Evolutionary conservation across 2,888 invertebrate genomes (phyloP), one percentile per base, ranked within the genome.

Genomic region (Hemithea aestivaria): DNA sequence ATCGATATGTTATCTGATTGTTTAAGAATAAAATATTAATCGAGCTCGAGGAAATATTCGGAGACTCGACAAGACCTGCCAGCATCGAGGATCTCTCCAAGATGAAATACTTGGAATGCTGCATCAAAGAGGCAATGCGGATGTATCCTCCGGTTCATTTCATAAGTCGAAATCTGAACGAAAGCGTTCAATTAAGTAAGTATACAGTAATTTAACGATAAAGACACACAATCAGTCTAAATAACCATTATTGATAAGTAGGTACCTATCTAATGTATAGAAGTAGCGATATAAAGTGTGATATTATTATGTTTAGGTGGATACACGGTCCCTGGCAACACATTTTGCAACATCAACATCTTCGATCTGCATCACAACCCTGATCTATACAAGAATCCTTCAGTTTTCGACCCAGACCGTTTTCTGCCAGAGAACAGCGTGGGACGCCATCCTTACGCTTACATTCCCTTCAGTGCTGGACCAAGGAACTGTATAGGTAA

Each of bases 131-230:
- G 62, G 85, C 91, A 0, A 58, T 93, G 32, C 72, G 92, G 29
- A 63, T 93, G 6, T 91, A 89, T 49, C 93, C 93, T 1, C 91
- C 91, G 50, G 91, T 93, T 3, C 91, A 90, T 16, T 88, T 91
- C 53, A 89, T 93, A 54, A 89, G 90, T 1, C 87, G 93, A 39
- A 66, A 61, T 20, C 57, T 92, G 24, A 76, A 77, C 0, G 89
- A 90, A 60, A 88, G 89, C 48, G 75, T 91, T 7, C 70, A 74
- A 39, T 72, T 92, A 48, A 90, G 91, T 91, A 68, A 68, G 80
- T 61, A 20, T 16, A 16, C 5, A n/a, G n/a, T n/a, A n/a, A n/a
- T n/a, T n/a, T n/a, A 16, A 5, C 5, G n/a, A 16, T 16, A 4
- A 16, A 2, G 5, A 16, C 16, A 4, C 5, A 4, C 5, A 5